Evolutionary conservation across 2,888 invertebrate genomes (phyloP).

Genomic region (Uropetala carovei): DNA sequence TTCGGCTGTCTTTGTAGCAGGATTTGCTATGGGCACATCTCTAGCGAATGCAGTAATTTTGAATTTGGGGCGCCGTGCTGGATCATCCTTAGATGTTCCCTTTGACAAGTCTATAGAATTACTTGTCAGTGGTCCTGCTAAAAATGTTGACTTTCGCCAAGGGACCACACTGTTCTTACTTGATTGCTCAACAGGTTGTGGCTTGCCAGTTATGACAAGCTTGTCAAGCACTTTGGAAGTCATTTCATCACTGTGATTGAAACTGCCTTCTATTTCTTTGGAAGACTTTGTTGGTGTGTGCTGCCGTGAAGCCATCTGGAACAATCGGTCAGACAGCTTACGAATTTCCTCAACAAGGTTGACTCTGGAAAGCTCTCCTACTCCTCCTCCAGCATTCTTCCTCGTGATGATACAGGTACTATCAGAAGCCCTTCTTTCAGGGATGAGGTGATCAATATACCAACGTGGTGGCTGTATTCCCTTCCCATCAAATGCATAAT

Average conservation of each 20-base stretch:
- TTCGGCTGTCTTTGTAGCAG: not conserved
- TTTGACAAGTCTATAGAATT: not conserved
- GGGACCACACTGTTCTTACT: not conserved
- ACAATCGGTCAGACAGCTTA: slow-evolving; percentile 87
- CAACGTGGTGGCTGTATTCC: slow-evolving; percentile 42
- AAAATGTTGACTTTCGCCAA: slow-evolving; percentile 38
- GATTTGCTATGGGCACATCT: slow-evolving; percentile 36
- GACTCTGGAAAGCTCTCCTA: slow-evolving; percentile 71
- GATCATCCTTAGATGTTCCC: slow-evolving; percentile 24
- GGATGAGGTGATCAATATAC: slow-evolving; percentile 15
- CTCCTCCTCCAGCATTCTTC: slow-evolving; percentile 72
- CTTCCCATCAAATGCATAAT: slow-evolving; percentile 65
- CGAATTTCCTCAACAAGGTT: slow-evolving; percentile 88
- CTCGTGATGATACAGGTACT: slow-evolving; percentile 80
- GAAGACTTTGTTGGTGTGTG: not conserved
- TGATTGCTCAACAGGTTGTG: not conserved
- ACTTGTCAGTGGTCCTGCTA: slow-evolving; percentile 18
- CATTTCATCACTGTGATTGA: not conserved
- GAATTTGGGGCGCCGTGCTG: slow-evolving; percentile 30
- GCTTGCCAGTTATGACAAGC: not conserved
- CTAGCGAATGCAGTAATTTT: slow-evolving; percentile 43
- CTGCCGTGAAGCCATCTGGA: slow-evolving; percentile 70
- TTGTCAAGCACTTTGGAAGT: not conserved
- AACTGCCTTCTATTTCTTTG: not conserved
- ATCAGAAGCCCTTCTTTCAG: slow-evolving; percentile 87